These are phyloP conservation scores for Archocentrus centrarchus DNA, from an alignment of 2,113 vertebrate species.

Conservation along the genomic window DNA sequence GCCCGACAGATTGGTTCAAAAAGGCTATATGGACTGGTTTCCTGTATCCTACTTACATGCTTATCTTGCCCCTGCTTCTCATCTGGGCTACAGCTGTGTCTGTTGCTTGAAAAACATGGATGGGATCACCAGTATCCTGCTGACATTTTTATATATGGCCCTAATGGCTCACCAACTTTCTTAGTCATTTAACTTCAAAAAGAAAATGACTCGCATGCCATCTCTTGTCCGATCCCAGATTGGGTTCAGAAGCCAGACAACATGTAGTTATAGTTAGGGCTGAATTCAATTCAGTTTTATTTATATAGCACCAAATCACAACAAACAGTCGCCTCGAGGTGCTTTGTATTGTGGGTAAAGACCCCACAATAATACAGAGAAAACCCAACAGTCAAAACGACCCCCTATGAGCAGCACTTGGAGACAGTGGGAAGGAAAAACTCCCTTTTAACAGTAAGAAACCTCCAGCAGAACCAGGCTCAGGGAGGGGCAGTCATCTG, in stretches of 20 bases:
- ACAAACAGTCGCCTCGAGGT: too few relatives aligned
- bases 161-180: background rate
- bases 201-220: background rate
- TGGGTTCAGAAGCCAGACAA: background rate
- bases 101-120: constrained; percentile 2
- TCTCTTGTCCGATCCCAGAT: background rate
- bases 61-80: constrained; percentile 14
- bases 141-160: background rate
- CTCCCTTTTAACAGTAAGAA: too few relatives aligned
- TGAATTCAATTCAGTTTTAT: too few relatives aligned
- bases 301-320: too few relatives aligned
- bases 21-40: background rate
- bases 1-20: background rate
- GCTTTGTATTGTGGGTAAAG: too few relatives aligned
- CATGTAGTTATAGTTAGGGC: background rate
- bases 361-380: too few relatives aligned
- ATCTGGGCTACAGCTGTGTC: constrained; percentile 72
- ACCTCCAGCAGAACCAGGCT: too few relatives aligned
- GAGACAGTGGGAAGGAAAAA: too few relatives aligned
- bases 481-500: too few relatives aligned
- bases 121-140: background rate
- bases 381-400: too few relatives aligned
- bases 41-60: background rate
- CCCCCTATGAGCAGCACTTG: too few relatives aligned
- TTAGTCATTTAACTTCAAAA: constrained; percentile 5